Conservation (phyloP, 2,888 invertebrate species). For the Apamea crenata region DNA sequence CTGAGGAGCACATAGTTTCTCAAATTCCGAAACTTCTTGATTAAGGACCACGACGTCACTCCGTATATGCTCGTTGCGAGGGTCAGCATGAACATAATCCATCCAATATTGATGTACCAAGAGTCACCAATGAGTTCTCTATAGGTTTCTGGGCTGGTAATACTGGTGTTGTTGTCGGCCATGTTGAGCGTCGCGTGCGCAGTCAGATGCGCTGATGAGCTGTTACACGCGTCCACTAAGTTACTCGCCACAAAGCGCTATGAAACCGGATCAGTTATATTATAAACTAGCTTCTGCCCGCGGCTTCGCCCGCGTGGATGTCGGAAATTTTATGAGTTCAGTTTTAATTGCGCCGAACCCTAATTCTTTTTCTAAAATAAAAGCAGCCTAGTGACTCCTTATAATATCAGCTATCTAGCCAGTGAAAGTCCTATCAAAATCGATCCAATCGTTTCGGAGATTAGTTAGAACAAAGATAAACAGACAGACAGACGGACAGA, state of each 20-base stretch:
- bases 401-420: too few species aligned
- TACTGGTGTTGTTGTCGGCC: background rate
- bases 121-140: background rate
- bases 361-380: too few species aligned
- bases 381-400: too few species aligned
- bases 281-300: too few species aligned
- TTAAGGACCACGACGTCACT: background rate
- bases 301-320: too few species aligned
- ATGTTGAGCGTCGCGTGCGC: background rate
- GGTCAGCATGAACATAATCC: background rate
- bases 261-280: background rate
- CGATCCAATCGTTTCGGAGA: too few species aligned
- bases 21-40: background rate
- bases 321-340: too few species aligned
- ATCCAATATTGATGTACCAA: background rate
- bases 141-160: background rate
- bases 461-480: too few species aligned
- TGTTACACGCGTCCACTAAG: background rate
- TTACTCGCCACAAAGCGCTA: background rate
- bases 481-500: too few species aligned
- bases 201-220: background rate
- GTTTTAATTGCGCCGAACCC: too few species aligned
- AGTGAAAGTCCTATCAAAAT: too few species aligned
- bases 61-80: background rate
- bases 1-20: background rate